Percentiles rank a stretch among this genome's conserved stretches.
Conservation (phyloP, 1,140 invertebrate genomes). For the Caenorhabditis inopinata region DNA sequence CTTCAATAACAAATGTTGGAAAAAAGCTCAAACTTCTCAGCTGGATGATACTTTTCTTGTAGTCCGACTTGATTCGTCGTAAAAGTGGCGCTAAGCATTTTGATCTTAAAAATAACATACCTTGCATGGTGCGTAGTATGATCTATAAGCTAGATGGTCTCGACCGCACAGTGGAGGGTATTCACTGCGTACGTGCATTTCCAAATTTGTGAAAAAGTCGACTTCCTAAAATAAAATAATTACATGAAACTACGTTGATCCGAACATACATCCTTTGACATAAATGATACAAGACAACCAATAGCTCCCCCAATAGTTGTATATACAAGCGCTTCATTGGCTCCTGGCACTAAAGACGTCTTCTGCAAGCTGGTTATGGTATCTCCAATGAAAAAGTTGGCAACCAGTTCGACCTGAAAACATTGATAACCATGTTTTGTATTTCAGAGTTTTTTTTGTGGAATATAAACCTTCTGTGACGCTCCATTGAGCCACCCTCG, state of each 20-base stretch:
- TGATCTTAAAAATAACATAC: too few relatives aligned
- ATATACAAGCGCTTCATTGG: conserved; percentile 91
- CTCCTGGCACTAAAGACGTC: conserved; percentile 92
- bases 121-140: conserved; percentile 96
- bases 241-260: not conserved
- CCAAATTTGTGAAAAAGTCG: conserved; percentile 97
- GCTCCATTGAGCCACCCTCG: conserved; percentile 91
- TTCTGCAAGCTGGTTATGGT: conserved; percentile 78
- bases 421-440: conserved; percentile 8
- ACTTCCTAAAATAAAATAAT: conserved; percentile 75
- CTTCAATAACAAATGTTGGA: too few relatives aligned
- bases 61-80: too few relatives aligned
- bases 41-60: too few relatives aligned
- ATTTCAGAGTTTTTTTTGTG: not conserved
- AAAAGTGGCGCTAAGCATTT: too few relatives aligned
- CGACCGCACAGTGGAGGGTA: conserved; percentile 91
- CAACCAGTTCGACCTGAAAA: conserved; percentile 79
- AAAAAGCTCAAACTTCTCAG: too few relatives aligned
- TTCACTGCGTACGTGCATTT: conserved; percentile 99
- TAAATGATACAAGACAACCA: conserved; percentile 94
- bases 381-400: conserved; percentile 93
- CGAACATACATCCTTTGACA: conserved; percentile 80
- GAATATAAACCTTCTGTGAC: conserved; percentile 78
- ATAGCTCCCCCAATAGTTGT: conserved; percentile 91
- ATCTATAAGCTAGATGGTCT: conserved; percentile 93